Evolutionary conservation across 1,140 invertebrate species (phyloP).

Genomic region (Drosophila santomea): DNA sequence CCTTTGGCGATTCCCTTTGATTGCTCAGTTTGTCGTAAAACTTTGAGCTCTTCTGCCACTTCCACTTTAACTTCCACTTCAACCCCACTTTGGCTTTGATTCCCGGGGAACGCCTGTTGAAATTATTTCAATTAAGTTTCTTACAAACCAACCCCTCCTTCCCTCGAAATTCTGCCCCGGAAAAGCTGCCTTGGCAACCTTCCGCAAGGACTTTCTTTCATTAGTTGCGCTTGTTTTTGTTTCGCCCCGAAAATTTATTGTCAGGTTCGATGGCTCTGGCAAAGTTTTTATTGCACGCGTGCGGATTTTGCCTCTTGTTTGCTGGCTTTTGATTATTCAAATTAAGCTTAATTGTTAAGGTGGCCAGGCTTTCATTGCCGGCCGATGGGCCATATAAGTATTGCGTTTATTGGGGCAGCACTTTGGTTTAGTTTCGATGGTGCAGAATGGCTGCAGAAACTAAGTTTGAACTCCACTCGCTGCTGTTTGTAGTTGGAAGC

Average conservation of each 20-base stretch:
- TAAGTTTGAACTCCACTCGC: constrained; percentile 12
- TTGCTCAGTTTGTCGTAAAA: constrained; percentile 65
- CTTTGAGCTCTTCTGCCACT: constrained; percentile 25
- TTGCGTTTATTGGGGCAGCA: constrained; percentile 7
- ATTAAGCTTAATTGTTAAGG: constrained; percentile 80
- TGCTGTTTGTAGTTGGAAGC: constrained; percentile 50
- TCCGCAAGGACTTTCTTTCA: constrained; percentile 51
- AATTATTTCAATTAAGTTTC: constrained; percentile 82
- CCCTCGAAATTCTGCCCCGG: not conserved
- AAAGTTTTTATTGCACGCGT: constrained; percentile 78
- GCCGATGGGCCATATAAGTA: constrained; percentile 18
- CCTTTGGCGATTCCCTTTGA: constrained; percentile 63
- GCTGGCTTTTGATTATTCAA: constrained; percentile 82
- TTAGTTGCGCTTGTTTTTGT: constrained; percentile 73
- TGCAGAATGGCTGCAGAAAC: not conserved
- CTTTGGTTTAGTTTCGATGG: constrained; percentile 2
- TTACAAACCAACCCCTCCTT: constrained; percentile 46
- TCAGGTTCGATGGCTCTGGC: constrained; percentile 71
- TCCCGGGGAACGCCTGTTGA: constrained; percentile 40
- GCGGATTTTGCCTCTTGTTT: constrained; percentile 53
- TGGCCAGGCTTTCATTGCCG: constrained; percentile 24
- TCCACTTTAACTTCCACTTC: not conserved
- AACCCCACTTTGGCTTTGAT: constrained; percentile 11
- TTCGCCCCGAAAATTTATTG: constrained; percentile 66
- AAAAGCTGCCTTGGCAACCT: not conserved